Evolutionary conservation across 2,888 invertebrate species (phyloP), one percentile per base, ranked within the genome.

Genomic region (Epinotia nisella): DNA sequence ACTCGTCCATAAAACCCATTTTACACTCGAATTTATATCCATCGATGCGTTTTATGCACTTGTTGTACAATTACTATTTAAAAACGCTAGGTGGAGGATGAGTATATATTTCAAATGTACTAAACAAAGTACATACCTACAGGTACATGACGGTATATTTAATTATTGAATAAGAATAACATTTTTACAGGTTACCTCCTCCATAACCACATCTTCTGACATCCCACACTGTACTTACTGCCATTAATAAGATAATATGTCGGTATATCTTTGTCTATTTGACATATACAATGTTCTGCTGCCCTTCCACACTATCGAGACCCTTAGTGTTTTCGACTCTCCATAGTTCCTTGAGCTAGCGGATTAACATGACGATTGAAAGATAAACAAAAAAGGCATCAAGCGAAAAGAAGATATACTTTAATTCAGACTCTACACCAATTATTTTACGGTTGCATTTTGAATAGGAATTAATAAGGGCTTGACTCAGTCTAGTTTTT

Each of bases 241-340:
- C 77, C 77, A 81, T 82, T 88, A 90, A 90, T 88, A 75, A 87
- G 83, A 87, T 90, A 90, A 91, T 90, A 76, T 80, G 90, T 84
- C 91, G 90, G 91, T 85, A 78, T 79, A 84, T 86, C 89, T 91
- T 91, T 91, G 90, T 84, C 90, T 90, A 90, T 90, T 91, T 90
- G 87, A 90, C 87, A 86, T 85, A 77, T 77, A 78, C 81, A 78
- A 78, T 79, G 81, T 77, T 70, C 73, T 56, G 55, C 49, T 67
- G 74, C 70, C 70, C 77, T 76, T 74, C 87, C 86, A 87, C n/a
- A 64, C 21, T 70, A 60, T 17, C 15, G n/a, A 60, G 79, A 70
- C 15, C 78, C 73, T 41, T 45, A 69, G 35, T 19, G 19, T 61
- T n/a, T 49, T 29, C 29, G 19, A 24, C 17, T 59, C 24, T 70